phyloP scores from a whole-genome alignment of 2,797 vertebrate genomes.

The Lateolabrax maculatus region DNA sequence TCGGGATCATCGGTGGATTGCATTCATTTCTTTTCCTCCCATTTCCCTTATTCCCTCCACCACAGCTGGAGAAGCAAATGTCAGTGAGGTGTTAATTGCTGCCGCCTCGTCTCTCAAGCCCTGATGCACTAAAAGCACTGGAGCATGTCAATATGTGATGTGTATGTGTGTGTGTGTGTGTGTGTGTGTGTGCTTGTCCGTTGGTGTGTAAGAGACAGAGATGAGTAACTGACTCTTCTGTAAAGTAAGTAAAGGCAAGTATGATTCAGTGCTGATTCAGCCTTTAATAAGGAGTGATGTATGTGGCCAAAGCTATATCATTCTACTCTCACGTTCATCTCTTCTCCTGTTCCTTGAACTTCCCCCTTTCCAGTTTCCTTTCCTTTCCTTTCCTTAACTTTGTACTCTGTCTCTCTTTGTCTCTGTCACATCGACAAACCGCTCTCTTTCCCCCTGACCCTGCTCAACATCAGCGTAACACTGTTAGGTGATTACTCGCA shows the following conservation, averaged over 20 bases:
- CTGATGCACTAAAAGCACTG: constrained; percentile 54
- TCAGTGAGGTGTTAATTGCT: constrained; percentile 77
- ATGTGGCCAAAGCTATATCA: not conserved
- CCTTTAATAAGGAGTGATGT: constrained; percentile 6
- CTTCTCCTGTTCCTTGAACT: not conserved
- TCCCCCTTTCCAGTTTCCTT: not conserved
- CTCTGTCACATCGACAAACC: constrained; percentile 48
- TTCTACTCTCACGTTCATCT: too few species aligned
- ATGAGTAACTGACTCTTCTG: constrained; percentile 13
- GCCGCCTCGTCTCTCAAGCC: constrained; percentile 53
- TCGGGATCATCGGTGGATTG: constrained; percentile 35
- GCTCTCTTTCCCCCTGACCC: constrained; percentile 61
- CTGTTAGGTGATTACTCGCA: constrained; percentile 69
- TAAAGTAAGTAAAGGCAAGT: constrained; percentile 31
- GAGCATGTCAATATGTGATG: constrained; percentile 50
- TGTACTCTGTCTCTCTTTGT: not conserved
- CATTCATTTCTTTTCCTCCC: constrained; percentile 47
- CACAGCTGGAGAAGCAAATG: constrained; percentile 72
- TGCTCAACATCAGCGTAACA: constrained; percentile 64
- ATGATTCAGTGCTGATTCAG: constrained; percentile 27
- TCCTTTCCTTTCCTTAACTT: not conserved
- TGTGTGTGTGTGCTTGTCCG: constrained; percentile 3
- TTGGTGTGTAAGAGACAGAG: constrained; percentile 7
- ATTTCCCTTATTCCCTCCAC: constrained; percentile 58
- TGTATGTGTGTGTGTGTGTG: constrained; percentile 9